Percentiles rank a stretch among this genome's conserved stretches.
Conservation (phyloP, 2,113 vertebrate species). For the Riparia riparia region DNA sequence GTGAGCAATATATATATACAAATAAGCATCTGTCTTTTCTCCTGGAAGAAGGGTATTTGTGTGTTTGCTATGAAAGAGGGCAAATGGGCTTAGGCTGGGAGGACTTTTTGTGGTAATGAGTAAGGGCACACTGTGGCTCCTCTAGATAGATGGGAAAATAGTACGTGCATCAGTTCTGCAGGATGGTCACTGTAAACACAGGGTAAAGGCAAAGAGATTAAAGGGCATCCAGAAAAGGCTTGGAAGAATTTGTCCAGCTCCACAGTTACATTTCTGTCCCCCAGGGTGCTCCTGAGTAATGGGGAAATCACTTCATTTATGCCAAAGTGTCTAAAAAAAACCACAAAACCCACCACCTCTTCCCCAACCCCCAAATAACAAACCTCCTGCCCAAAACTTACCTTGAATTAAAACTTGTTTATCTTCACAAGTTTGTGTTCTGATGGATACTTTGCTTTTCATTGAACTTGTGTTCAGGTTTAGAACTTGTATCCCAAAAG, state of each 20-base stretch:
- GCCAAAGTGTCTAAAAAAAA: background rate
- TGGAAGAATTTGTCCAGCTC: background rate
- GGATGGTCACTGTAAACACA: background rate
- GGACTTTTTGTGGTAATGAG: background rate
- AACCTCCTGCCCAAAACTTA: rapidly evolving
- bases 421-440: background rate
- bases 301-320: background rate
- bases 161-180: rapidly evolving
- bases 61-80: rapidly evolving
- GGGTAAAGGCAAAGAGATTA: background rate
- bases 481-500: rapidly evolving
- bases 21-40: background rate
- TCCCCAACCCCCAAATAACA: rapidly evolving
- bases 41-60: background rate
- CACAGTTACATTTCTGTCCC: background rate
- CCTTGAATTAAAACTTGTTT: background rate
- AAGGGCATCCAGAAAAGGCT: background rate
- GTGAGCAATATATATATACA: background rate
- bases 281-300: background rate
- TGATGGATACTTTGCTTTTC: background rate
- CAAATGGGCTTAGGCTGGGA: background rate
- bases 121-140: background rate
- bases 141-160: background rate
- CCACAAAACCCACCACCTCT: background rate
- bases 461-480: background rate